Base-by-base conservation (phyloP, 1,140 invertebrate genomes). In the Lethocerus indicus region DNA sequence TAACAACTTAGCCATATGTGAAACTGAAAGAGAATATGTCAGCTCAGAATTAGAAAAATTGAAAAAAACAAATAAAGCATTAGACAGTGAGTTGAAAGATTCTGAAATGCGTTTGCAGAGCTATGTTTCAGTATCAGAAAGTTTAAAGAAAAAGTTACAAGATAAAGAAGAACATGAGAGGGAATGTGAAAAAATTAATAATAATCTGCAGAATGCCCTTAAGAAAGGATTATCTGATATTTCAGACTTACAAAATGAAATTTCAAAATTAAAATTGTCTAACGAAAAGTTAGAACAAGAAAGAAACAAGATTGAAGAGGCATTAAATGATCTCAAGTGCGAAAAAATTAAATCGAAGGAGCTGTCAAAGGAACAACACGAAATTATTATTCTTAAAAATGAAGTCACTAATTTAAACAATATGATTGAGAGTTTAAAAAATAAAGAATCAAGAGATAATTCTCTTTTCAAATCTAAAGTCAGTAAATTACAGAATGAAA, bases 401-500 rank as follows among this genome's bases (percentile, higher is more conserved):
- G 42, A 54, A 42, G n/a, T 50, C 4, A 35, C 21, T 29, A 16
- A 41, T 4, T 18, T 50, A n/a, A 50, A 47, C 24, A 41, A 50
- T 27, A 20, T 16, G 24, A 29, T 54, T 21, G 21, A 24, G 18
- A 27, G 23, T 24, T 44, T 40, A 39, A 49, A 47, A 40, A 39
- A 40, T 21, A 26, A 44, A 44, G 28, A 44, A 25, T 26, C 28
- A 6, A 18, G n/a, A 25, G 20, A 27, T 21, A 27, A 27, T 44
- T 9, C 42, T n/a, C 25, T 27, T 26, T 44, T 44, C 20, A 27
- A 23, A 2, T 24, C 20, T n/a, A 26, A 44, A 44, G n/a, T 44
- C 16, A 13, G 20, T 23, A 9, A 44, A 26, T 26, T 44, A 26
- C 20, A 44, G n/a, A 44, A 44, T n/a, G 42, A 44, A n/a, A 26